Conservation (phyloP, 2,113 vertebrate species). For the Bubalus kerabau region DNA sequence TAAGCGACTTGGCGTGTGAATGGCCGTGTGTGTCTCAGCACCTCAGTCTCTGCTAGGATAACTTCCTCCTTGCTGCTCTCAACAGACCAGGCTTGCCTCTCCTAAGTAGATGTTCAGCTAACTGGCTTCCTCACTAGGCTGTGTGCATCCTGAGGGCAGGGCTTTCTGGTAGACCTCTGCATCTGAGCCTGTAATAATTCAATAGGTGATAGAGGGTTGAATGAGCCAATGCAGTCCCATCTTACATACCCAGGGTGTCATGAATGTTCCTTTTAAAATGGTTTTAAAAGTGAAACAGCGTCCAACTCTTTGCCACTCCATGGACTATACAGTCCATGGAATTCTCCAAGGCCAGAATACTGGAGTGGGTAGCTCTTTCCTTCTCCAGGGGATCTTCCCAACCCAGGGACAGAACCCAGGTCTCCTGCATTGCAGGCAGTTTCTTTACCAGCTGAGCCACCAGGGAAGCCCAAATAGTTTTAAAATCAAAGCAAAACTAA, state of each 20-base stretch:
- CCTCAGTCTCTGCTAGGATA: not conserved
- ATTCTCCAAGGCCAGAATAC: not conserved
- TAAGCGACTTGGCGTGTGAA: not conserved
- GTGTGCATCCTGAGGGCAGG: slow-evolving; percentile 14
- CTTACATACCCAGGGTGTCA: not conserved
- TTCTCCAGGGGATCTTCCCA: not conserved
- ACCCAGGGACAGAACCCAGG: not conserved
- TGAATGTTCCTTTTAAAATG: slow-evolving; percentile 31
- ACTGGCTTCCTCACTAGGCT: not conserved
- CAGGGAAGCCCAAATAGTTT: not conserved
- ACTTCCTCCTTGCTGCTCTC: not conserved
- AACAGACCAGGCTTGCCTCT: not conserved
- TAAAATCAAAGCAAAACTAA: slow-evolving; percentile 50
- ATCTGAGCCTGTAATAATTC: not conserved
- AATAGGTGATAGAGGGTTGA: not conserved
- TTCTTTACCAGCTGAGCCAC: not conserved
- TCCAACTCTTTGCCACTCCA: not conserved
- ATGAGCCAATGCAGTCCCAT: not conserved
- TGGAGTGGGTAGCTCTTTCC: not conserved
- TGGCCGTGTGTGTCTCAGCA: too few relatives aligned
- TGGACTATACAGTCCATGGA: not conserved
- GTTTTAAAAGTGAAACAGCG: not conserved
- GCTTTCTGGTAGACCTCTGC: not conserved
- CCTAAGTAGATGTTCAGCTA: not conserved
- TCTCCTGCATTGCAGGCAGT: not conserved